phyloP scores from a whole-genome alignment of 37 sponge, comb jelly and placozoan species.

The Amphimedon queenslandica region DNA sequence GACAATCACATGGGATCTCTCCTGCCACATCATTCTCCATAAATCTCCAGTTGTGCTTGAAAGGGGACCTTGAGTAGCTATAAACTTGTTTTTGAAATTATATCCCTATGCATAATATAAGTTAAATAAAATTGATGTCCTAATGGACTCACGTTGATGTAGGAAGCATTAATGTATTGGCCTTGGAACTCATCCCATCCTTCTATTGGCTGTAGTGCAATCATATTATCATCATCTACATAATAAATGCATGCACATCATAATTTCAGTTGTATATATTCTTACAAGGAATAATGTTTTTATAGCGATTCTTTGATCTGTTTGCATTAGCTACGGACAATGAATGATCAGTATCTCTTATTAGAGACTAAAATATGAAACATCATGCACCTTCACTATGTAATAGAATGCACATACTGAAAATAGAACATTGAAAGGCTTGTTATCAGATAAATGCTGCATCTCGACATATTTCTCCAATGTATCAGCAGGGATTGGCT shows the following conservation, averaged over 20 bases:
- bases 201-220: slow-evolving; percentile 13
- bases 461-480: slow-evolving; percentile 8
- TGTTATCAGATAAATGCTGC: background rate
- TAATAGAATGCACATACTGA: background rate
- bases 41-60: slow-evolving; percentile 62
- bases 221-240: slow-evolving; percentile 56
- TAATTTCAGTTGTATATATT: background rate
- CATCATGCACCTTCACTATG: too few relatives aligned
- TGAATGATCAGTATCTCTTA: slow-evolving; percentile 48
- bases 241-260: background rate
- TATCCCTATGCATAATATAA: slow-evolving; percentile 37
- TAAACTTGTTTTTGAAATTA: slow-evolving; percentile 47
- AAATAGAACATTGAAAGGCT: background rate
- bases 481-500: background rate
- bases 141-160: slow-evolving; percentile 38
- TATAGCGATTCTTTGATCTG: slow-evolving; percentile 58
- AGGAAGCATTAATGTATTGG: slow-evolving; percentile 64
- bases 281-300: slow-evolving; percentile 79
- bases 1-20: slow-evolving; percentile 51
- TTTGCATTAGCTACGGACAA: too few relatives aligned
- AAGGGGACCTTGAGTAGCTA: slow-evolving; percentile 81
- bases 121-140: slow-evolving; percentile 2
- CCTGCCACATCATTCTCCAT: slow-evolving; percentile 83
- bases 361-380: slow-evolving; percentile 26
- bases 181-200: slow-evolving; percentile 3